Evolutionary conservation across 1,140 invertebrate species (phyloP), one percentile per base, ranked within the genome.

Genomic region (Latrodectus geometricus): DNA sequence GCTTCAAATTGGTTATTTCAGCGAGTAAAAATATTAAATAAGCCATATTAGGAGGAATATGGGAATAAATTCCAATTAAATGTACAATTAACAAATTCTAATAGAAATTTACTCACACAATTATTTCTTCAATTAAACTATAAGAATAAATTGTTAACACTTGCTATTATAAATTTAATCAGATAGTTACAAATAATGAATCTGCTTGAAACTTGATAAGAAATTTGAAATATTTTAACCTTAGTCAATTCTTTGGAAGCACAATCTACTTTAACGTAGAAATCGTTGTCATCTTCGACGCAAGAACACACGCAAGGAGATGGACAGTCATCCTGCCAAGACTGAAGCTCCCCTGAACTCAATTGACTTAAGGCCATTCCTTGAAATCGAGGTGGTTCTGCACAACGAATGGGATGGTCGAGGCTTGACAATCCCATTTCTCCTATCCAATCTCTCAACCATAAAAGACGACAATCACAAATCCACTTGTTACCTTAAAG

Each of bases 261-360:
- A n/a, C 82, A 84, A 52, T 84, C 73, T 1, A 76, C 82, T 69
- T 35, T 84, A 56, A 84, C 56, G 48, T 49, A 69, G 23, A 54
- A 84, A 9, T 48, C 9, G 8, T 15, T 35, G 14, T 84, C 73
- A 21, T 35, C 23, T 4, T 35, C 5, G 1, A 84, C 73, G 17
- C 82, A 84, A 4, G 23, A 54, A 61, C 82, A 84, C 2, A 52
- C 8, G 21, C 82, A 84, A 21, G 54, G 17, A 12, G 20, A 5
- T 9, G 52, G 52, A n/a, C 82, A 84, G 8, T 66, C 69, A 0
- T 73, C 35, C 9, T 17, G 35, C 73, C 73, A 76, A 0, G 7
- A n/a, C 8, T 48, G 11, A 7, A 84, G 61, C 5, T 65, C 52
- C n/a, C 65, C 14, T 9, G 7, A 0, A 7, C 17, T 50, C 11